Evolutionary conservation across 2,113 vertebrate species (phyloP).

Genomic region (Bubo blakistoni): DNA sequence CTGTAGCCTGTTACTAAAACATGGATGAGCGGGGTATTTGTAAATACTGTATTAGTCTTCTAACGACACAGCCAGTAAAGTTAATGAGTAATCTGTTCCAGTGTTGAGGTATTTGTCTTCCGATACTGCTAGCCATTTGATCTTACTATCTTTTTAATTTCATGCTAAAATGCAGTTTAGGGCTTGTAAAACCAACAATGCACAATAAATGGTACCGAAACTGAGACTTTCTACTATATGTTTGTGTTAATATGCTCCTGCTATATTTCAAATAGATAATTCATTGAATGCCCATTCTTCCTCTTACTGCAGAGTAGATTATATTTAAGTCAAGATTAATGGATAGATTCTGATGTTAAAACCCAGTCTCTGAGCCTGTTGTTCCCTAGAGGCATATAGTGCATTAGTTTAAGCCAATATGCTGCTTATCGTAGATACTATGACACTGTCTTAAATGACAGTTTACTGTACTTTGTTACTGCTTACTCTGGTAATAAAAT

Average conservation of each 20-base stretch:
- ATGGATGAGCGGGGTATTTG: not conserved
- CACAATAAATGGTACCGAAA: not conserved
- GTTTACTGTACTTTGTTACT: constrained; percentile 80
- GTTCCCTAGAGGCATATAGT: constrained; percentile 81
- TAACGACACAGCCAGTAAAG: not conserved
- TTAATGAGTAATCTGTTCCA: not conserved
- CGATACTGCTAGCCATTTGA: not conserved
- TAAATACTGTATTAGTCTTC: not conserved
- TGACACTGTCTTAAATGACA: constrained; percentile 81
- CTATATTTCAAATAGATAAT: constrained; percentile 78
- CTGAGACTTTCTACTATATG: constrained; percentile 32
- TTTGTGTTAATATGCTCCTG: constrained; percentile 64
- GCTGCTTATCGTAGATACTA: constrained; percentile 77
- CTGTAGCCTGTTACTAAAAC: not conserved
- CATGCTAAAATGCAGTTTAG: not conserved
- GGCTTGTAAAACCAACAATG: not conserved
- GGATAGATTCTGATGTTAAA: constrained; percentile 82
- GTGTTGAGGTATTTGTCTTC: not conserved
- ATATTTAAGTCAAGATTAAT: constrained; percentile 94
- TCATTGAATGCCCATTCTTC: constrained; percentile 80
- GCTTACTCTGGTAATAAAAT: constrained; percentile 88
- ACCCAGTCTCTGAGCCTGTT: constrained; percentile 77
- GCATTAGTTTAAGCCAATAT: constrained; percentile 84
- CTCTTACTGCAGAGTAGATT: constrained; percentile 78
- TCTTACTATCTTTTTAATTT: not conserved